Conservation (phyloP, 2,888 invertebrate genomes). For the Orthosia incerta region DNA sequence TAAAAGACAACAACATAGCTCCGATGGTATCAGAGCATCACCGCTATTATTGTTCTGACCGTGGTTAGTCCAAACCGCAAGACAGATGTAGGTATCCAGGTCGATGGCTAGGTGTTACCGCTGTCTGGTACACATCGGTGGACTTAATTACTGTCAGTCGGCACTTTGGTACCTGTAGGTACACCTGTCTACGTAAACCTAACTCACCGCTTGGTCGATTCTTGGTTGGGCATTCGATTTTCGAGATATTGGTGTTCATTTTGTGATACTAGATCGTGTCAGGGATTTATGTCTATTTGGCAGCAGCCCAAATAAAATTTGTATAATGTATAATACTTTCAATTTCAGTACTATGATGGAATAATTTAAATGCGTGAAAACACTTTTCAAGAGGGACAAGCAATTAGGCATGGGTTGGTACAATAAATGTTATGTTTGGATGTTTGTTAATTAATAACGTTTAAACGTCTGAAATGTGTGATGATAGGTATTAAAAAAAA, state of each 20-base stretch:
- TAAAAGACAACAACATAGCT: conserved; percentile 8
- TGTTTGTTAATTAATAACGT: neutral
- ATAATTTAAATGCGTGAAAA: too few species aligned
- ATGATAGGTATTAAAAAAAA: too few species aligned
- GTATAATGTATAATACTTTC: too few species aligned
- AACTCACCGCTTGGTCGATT: conserved; percentile 33
- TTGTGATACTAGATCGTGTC: neutral
- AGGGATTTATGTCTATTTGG: neutral
- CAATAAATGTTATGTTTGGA: neutral
- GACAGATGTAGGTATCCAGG: conserved; percentile 32
- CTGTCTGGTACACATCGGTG: conserved; percentile 44
- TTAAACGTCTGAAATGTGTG: neutral
- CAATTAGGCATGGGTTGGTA: too few species aligned
- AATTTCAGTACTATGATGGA: too few species aligned
- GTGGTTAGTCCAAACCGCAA: conserved; percentile 32
- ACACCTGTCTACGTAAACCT: conserved; percentile 32
- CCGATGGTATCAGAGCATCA: conserved; percentile 3
- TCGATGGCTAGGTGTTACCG: conserved; percentile 21
- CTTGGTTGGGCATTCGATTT: conserved; percentile 35
- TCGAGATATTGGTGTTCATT: conserved; percentile 29
- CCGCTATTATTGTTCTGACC: conserved; percentile 10
- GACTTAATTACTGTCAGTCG: conserved; percentile 57
- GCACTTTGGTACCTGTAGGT: conserved; percentile 28
- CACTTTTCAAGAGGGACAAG: too few species aligned
- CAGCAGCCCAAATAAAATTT: too few species aligned